Conservation (phyloP, 2,888 invertebrate genomes). For the Nesidiocoris tenuis region DNA sequence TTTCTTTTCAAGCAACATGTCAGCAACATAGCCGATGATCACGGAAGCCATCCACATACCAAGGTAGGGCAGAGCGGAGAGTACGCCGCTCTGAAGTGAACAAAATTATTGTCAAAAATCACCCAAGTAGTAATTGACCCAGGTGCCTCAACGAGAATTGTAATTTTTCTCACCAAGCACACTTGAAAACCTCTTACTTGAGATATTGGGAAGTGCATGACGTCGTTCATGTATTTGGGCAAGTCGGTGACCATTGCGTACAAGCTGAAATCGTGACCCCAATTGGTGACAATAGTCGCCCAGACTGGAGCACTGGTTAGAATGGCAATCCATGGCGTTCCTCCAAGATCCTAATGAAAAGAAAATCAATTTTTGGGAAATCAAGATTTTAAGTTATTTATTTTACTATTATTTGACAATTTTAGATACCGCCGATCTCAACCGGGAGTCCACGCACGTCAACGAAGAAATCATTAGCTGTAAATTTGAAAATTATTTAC, state of each 20-base stretch:
- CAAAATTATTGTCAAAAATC: background rate
- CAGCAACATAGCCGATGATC: constrained; percentile 66
- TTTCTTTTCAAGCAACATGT: constrained; percentile 64
- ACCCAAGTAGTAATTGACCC: too few species aligned
- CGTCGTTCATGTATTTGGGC: constrained; percentile 69
- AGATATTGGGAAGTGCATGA: constrained; percentile 65
- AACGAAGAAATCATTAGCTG: too few species aligned
- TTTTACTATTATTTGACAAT: too few species aligned
- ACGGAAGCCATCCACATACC: constrained; percentile 69
- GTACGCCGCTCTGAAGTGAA: constrained; percentile 58
- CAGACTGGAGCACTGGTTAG: constrained; percentile 58
- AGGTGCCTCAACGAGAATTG: too few species aligned
- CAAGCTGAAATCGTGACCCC: constrained; percentile 68
- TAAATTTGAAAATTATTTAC: too few species aligned
- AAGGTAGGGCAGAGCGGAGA: constrained; percentile 66
- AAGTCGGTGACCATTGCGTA: constrained; percentile 71
- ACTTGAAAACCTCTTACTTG: too few species aligned
- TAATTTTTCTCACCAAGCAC: too few species aligned
- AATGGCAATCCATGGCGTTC: constrained; percentile 72
- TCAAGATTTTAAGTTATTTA: too few species aligned
- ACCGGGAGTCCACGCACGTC: too few species aligned
- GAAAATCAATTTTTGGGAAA: too few species aligned
- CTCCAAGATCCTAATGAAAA: constrained; percentile 57
- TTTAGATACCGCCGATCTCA: too few species aligned
- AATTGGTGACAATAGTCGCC: constrained; percentile 54